A percentile compares a stretch with the other conserved stretches of the same genome.
These are phyloP conservation scores for Oceanites oceanicus DNA, from an alignment of 2,113 vertebrate species.

Conservation along the genomic window DNA sequence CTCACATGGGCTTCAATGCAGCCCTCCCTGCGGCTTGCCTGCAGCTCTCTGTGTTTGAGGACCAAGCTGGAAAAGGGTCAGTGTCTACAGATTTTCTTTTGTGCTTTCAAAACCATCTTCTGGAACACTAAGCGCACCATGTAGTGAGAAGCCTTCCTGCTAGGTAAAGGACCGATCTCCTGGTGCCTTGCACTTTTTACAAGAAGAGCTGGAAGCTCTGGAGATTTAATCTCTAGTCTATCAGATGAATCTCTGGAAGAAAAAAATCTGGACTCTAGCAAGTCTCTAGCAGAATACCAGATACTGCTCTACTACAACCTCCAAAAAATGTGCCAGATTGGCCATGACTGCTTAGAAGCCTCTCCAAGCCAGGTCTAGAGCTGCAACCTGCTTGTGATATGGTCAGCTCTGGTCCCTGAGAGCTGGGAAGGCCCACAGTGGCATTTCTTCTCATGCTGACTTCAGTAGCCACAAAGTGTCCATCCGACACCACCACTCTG, in stretches of 20 bases:
- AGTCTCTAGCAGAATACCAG: neutral
- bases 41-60: neutral
- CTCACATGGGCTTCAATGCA: neutral
- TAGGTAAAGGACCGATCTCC: neutral
- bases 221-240: neutral
- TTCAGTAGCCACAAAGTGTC: neutral
- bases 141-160: neutral
- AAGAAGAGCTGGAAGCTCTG: neutral
- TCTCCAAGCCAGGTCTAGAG: neutral
- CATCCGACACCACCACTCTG: neutral
- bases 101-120: neutral
- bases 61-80: neutral
- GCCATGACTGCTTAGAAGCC: neutral
- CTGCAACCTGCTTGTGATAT: neutral
- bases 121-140: neutral
- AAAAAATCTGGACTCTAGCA: neutral
- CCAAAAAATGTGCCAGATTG: fast-evolving
- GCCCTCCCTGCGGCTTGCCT: neutral
- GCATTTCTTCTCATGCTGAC: neutral
- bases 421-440: neutral
- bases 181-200: neutral
- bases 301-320: neutral
- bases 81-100: neutral
- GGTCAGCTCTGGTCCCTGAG: neutral
- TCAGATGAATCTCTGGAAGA: neutral